Evolutionary conservation across 2,113 vertebrate species (phyloP).

Genomic region (Neodon shergylaensis): DNA sequence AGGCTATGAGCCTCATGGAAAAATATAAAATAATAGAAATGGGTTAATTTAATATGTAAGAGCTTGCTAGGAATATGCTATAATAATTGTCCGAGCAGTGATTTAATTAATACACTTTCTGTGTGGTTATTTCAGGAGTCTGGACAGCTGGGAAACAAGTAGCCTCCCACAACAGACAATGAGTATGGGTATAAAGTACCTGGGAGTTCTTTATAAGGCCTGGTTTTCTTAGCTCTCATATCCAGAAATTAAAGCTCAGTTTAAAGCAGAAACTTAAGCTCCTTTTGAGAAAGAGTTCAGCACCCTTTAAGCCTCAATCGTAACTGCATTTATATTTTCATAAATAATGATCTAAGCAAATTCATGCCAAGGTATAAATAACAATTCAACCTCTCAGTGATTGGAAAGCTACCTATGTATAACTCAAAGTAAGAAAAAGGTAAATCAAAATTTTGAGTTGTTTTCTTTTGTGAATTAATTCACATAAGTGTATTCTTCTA

Average conservation of each 20-base stretch:
- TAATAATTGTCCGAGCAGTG: no score
- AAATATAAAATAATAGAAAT: no score
- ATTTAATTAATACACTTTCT: no score
- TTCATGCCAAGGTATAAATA: constrained; percentile 43
- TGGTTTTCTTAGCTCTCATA: constrained; percentile 4
- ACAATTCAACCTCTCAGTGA: neutral
- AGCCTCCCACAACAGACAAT: neutral
- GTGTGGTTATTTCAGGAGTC: no score
- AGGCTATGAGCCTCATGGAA: no score
- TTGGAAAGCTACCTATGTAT: neutral
- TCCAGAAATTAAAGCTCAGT: constrained; percentile 7
- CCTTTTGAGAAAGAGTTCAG: neutral
- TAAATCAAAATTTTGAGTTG: neutral
- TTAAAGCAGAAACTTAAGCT: neutral
- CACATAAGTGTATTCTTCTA: neutral
- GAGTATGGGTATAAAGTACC: constrained; percentile 50
- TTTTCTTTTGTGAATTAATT: neutral
- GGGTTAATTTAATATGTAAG: no score
- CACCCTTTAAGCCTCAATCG: constrained; percentile 20
- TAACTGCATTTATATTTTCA: constrained; percentile 49
- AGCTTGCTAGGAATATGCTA: no score
- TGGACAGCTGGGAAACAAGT: no score
- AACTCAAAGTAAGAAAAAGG: constrained; percentile 34
- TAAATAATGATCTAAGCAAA: constrained; percentile 51
- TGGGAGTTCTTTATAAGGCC: neutral